Conservation (phyloP, 2,888 invertebrate species). For the Drosophila meridiana region DNA sequence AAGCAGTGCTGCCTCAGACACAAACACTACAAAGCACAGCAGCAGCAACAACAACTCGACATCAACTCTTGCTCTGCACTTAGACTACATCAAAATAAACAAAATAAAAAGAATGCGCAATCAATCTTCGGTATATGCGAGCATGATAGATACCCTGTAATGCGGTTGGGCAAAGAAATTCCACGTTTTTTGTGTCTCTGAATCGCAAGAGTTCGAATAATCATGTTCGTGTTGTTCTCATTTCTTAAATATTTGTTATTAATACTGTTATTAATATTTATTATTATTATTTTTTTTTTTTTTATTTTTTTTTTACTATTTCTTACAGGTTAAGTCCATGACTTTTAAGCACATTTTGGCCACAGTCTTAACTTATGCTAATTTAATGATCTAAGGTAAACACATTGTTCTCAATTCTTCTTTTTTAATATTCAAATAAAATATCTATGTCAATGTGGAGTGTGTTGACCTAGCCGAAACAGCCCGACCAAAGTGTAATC, state of each 20-base stretch:
- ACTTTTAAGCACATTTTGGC: too few relatives aligned
- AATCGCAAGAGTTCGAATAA: too few relatives aligned
- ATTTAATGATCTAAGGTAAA: neutral
- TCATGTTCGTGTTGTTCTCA: too few relatives aligned
- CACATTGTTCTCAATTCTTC: neutral
- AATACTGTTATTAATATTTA: too few relatives aligned
- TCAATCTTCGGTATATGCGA: constrained; percentile 8
- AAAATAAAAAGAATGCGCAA: constrained; percentile 19
- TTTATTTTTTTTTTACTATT: too few relatives aligned
- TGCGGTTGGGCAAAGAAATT: neutral
- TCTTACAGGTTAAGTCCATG: too few relatives aligned
- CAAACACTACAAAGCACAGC: constrained; percentile 59
- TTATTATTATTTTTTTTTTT: too few relatives aligned
- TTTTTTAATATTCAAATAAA: neutral
- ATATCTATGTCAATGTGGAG: neutral
- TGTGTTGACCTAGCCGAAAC: constrained; percentile 1
- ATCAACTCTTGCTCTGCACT: constrained; percentile 45
- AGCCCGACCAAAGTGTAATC: constrained; percentile 4
- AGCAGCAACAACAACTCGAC: constrained; percentile 24
- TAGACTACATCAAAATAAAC: constrained; percentile 42
- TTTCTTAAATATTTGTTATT: too few relatives aligned
- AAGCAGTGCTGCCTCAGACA: constrained; percentile 62
- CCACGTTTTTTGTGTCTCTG: too few relatives aligned
- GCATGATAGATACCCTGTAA: constrained; percentile 18
- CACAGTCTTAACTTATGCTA: too few relatives aligned